Conservation (phyloP, 2,113 vertebrate genomes). For the Tauraco erythrolophus region DNA sequence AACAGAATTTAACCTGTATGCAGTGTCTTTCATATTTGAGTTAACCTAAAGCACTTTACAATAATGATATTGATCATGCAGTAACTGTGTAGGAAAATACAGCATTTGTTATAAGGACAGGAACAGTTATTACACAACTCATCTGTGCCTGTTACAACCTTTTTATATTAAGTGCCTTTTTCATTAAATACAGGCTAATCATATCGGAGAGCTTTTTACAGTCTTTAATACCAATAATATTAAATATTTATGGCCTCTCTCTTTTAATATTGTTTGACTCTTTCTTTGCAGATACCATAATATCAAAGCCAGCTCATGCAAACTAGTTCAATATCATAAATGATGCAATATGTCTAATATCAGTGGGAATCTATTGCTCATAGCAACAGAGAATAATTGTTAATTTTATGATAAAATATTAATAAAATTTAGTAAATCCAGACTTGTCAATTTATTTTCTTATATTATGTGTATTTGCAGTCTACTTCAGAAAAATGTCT, state of each 20-base stretch:
- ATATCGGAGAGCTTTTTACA: background rate
- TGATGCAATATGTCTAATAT: background rate
- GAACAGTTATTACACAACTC: background rate
- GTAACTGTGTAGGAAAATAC: background rate
- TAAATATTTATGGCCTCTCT: background rate
- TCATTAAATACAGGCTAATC: background rate
- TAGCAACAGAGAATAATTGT: background rate
- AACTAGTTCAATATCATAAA: background rate
- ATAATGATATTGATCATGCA: background rate
- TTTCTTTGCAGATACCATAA: background rate
- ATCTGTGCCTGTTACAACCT: background rate
- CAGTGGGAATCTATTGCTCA: background rate
- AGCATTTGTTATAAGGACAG: background rate
- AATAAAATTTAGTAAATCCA: background rate
- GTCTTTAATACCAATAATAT: background rate
- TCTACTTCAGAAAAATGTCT: background rate
- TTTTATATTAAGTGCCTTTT: background rate
- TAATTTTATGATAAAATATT: background rate
- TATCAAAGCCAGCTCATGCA: background rate
- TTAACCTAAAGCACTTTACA: background rate
- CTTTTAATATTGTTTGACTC: background rate
- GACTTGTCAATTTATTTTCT: background rate
- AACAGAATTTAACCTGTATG: background rate
- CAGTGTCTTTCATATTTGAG: background rate
- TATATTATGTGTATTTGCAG: background rate